Base-by-base conservation (phyloP, 2,888 invertebrate species). In the Drosophila parthenogenetica region DNA sequence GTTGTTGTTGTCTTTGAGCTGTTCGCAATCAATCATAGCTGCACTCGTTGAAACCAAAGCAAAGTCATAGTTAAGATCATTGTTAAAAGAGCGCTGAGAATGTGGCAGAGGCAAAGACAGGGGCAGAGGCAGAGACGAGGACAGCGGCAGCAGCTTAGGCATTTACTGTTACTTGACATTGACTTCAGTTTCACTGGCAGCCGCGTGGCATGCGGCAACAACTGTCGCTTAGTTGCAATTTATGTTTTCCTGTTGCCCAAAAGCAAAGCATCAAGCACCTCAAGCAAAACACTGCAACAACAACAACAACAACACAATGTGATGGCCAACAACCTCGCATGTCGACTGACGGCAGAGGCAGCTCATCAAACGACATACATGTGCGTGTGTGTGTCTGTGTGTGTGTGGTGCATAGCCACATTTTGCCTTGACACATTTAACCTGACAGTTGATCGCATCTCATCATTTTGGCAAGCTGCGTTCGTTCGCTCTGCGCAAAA, bases 371-470 rank as follows among this genome's bases (percentile, higher is more conserved):
- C 17, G 32, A 43, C 37, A 51, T 37, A 42, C 46, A 16, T 8
- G 5, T 50, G 14, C 29, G 16, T 53, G 10, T 46, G 17, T 42
- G 17, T 48, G 5, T 43, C 4, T 13, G 29, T 61, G 32, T 59
- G 25, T 55, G 29, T 64, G 40, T 63, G 43, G 19, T 40, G 73
- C 78, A 50, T 35, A 66, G 72, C 75, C 68, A 70, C 77, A 73
- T 65, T 77, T 85, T 81, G 79, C 85, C 85, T 85, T 85, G 85
- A 85, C 85, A 85, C 82, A 85, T 86, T 81, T 81, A 63, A 65
- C 79, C 53, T 75, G 82, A 73, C 84, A 79, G 79, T 71, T 75
- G 70, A 73, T 73, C 69, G 68, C 76, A 61, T 63, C 45, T 63
- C 71, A 59, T 68, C 71, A 60, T 62, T 68, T 70, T 70, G 70